These are phyloP conservation scores for Meriones unguiculatus DNA, from an alignment of 2,113 vertebrate species.

Conservation along the genomic window DNA sequence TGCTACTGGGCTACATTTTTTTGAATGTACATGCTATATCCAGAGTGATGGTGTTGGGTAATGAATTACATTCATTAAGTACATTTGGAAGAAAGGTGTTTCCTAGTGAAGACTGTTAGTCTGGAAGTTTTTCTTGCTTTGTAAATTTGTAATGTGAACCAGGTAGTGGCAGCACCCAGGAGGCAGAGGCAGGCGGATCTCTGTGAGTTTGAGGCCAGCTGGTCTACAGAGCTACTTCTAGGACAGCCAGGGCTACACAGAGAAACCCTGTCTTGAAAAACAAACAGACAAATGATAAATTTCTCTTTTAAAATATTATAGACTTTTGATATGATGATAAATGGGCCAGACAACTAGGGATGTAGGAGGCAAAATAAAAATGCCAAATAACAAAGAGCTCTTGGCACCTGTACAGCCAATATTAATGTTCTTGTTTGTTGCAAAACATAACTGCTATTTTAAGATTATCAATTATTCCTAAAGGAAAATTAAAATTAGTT, in stretches of 20 bases:
- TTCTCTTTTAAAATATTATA: not conserved
- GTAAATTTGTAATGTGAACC: not conserved
- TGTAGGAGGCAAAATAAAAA: slow-evolving; percentile 6
- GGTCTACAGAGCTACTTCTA: not conserved
- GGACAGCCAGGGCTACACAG: not conserved
- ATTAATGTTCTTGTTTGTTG: slow-evolving; percentile 28
- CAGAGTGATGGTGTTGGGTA: slow-evolving; percentile 5
- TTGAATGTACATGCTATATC: not conserved
- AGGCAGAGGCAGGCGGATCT: not conserved
- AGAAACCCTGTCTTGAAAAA: not conserved
- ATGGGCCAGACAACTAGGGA: not conserved
- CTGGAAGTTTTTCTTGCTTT: slow-evolving; percentile 16
- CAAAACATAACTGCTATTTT: slow-evolving; percentile 45
- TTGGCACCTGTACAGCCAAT: slow-evolving; percentile 7
- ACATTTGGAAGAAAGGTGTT: slow-evolving; percentile 40
- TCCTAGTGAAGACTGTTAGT: slow-evolving; percentile 11
- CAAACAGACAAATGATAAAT: not conserved
- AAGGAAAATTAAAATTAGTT: slow-evolving; percentile 58
- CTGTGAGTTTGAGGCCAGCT: not conserved
- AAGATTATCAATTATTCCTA: slow-evolving; percentile 49
- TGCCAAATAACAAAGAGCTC: not conserved
- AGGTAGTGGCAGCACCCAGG: not conserved
- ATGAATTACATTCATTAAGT: slow-evolving; percentile 1
- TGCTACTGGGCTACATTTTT: not conserved
- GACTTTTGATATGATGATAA: slow-evolving; percentile 47